Evolutionary conservation across 35 echinoderm and acorn worm genomes (phyloP).

Genomic region (Acanthaster planci): DNA sequence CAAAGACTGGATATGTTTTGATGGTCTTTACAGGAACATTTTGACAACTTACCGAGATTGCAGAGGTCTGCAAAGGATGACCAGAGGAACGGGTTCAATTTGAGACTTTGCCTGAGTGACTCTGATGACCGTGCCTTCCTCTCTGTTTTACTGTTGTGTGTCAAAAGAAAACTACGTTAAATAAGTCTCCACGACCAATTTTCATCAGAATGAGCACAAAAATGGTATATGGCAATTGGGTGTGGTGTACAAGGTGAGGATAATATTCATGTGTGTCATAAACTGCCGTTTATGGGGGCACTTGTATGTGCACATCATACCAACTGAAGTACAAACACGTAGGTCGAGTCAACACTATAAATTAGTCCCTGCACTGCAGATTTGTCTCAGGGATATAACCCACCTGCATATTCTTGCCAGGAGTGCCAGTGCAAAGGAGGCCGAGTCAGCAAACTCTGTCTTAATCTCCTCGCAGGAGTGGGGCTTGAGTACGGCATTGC

Average conservation of each 20-base stretch:
- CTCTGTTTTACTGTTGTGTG: constrained; percentile 74
- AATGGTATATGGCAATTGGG: too few relatives aligned
- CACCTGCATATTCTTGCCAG: constrained; percentile 86
- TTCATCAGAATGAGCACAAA: too few relatives aligned
- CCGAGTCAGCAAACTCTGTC: constrained; percentile 76
- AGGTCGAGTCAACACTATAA: too few relatives aligned
- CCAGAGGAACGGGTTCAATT: constrained; percentile 97
- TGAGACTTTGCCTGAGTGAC: constrained; percentile 80
- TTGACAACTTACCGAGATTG: constrained; percentile 85
- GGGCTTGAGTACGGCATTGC: constrained; percentile 66
- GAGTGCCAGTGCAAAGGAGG: constrained; percentile 70
- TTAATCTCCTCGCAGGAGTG: constrained; percentile 78
- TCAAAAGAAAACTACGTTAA: too few relatives aligned
- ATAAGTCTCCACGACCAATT: too few relatives aligned
- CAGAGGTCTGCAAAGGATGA: constrained; percentile 84
- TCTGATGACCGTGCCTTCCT: constrained; percentile 65
- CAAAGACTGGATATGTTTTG: too few relatives aligned
- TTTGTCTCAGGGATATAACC: not conserved
- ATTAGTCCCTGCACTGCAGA: not conserved
- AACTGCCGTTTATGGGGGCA: too few relatives aligned
- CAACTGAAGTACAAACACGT: too few relatives aligned
- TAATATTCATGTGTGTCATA: too few relatives aligned
- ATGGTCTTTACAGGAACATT: not conserved
- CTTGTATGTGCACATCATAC: too few relatives aligned
- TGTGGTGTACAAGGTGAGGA: too few relatives aligned